Base-by-base conservation (phyloP, 2,888 invertebrate genomes). In the Trichopoda pennipes region DNA sequence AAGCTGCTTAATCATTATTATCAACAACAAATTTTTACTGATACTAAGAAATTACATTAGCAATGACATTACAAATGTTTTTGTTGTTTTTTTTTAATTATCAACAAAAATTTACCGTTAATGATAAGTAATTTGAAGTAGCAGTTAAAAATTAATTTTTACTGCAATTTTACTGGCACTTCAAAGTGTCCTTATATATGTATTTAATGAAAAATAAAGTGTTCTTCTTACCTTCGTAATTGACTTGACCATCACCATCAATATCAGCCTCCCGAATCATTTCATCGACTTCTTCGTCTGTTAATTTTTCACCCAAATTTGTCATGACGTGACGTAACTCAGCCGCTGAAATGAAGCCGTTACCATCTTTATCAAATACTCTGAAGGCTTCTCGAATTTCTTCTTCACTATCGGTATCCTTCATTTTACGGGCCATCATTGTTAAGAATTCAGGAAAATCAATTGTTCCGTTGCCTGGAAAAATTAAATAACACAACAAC, bases 341-440 rank as follows among this genome's bases (percentile, higher is more conserved):
- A 86, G 98, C 98, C 88, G 98, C 98, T 86, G 97, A 97, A 92
- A 99, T 99, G 94, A 98, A 99, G 89, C 99, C 99, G 92, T 99
- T 99, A 92, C 98, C 98, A 93, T 99, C 99, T 93, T 99, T 98
- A 94, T 99, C 99, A 93, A 99, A 99, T 88, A 98, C 98, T 93
- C 98, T 95, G 95, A 99, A 97, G 88, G 99, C 99, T 92, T 99
- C 99, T 92, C 98, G 95, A 92, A 99, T 98, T 93, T 99, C 99
- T 92, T 99, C 98, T 94, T 98, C 98, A 92, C 98, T 97, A 93
- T 99, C 99, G 86, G 99, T 99, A 93, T 99, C 99, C 93, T 99
- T 99, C 98, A 99, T 99, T 94, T 99, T 99, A 91, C 99, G 95
- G 90, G 99, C 99, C 99, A 99, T 99, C 99, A 99, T 99, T 91